phyloP scores from a whole-genome alignment of 2,797 vertebrate species.

The Arrhamphus sclerolepis region DNA sequence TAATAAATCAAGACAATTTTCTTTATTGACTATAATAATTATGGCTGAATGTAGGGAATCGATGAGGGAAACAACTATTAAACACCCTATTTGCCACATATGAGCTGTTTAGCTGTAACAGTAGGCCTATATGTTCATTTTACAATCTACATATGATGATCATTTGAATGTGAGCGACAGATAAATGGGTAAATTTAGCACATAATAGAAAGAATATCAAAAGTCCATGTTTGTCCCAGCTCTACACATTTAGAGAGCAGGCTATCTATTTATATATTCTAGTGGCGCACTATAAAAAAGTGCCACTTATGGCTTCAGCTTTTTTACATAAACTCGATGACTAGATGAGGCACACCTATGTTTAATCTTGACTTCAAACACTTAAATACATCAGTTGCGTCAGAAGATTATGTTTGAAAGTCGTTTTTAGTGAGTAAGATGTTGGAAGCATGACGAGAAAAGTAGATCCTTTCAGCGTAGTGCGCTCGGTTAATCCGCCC shows the following conservation, averaged over 20 bases:
- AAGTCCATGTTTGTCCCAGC: no score
- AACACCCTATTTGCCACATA: no score
- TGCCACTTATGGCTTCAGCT: background rate
- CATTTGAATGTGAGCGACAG: no score
- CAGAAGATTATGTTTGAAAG: background rate
- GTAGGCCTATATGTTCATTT: no score
- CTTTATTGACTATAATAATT: no score
- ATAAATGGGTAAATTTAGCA: no score
- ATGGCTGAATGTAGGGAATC: no score
- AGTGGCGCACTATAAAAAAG: background rate
- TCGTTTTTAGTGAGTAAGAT: background rate
- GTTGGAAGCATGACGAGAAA: background rate
- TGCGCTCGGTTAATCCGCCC: background rate
- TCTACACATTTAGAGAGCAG: no score
- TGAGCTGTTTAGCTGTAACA: no score
- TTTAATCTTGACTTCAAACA: background rate
- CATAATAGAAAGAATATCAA: no score
- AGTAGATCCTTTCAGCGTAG: conserved; percentile 2
- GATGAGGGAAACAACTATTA: no score
- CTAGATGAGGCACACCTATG: background rate
- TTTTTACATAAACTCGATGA: background rate
- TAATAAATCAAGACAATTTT: background rate
- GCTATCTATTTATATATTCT: background rate
- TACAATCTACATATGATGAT: no score
- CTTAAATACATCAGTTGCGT: background rate